Evolutionary conservation across 2,113 vertebrate genomes (phyloP).

Genomic region (Neodon shergylaensis): DNA sequence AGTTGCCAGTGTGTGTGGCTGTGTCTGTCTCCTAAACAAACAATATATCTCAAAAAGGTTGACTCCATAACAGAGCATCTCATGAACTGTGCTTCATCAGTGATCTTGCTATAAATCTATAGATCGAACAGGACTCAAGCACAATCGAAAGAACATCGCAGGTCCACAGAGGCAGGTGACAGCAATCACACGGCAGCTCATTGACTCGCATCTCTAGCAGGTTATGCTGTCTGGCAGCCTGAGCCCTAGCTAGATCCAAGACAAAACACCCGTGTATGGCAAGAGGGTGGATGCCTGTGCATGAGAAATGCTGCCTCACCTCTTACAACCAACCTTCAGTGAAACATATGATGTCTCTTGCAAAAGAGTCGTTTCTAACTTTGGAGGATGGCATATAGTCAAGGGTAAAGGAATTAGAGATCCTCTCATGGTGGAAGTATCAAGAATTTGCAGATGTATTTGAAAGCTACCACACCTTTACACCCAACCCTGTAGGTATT

Average conservation of each 20-base stretch:
- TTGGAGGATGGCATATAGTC: neutral
- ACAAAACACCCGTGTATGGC: neutral
- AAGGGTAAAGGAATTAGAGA: constrained; percentile 26
- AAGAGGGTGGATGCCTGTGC: no score
- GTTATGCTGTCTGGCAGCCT: neutral
- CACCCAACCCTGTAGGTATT: neutral
- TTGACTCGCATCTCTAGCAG: neutral
- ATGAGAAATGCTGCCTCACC: neutral
- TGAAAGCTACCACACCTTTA: constrained; percentile 44
- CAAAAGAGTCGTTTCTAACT: constrained; percentile 32
- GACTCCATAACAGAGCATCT: neutral
- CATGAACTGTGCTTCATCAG: neutral
- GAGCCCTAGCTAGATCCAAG: neutral
- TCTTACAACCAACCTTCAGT: neutral
- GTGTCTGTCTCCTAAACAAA: neutral
- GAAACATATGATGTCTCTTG: neutral
- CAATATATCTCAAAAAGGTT: neutral
- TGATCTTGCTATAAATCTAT: neutral
- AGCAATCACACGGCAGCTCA: neutral
- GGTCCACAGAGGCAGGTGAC: neutral
- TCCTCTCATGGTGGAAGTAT: constrained; percentile 12
- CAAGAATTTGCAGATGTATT: constrained; percentile 61
- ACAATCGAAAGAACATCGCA: neutral
- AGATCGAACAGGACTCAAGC: neutral
- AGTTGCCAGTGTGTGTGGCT: neutral